Percentiles rank a stretch among this genome's conserved stretches.
These are phyloP conservation scores for Macrostomum lignano DNA, from an alignment of 1,140 invertebrate species.

Conservation along the genomic window DNA sequence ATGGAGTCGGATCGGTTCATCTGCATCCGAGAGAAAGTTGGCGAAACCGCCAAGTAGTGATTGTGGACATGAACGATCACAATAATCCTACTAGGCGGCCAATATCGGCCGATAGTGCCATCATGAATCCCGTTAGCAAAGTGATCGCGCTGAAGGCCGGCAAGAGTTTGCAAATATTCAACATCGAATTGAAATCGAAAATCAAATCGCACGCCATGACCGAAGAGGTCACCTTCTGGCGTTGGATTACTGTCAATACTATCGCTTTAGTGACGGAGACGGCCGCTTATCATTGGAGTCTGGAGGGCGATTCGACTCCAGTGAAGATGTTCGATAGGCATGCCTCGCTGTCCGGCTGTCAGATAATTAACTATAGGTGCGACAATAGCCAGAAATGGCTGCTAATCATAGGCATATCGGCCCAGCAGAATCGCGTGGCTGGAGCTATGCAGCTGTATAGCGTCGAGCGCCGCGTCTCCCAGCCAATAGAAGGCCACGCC, in stretches of 20 bases:
- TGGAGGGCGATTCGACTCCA: no score
- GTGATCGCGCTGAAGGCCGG: conserved; percentile 71
- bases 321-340: no score
- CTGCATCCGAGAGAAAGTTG: conserved; percentile 90
- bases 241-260: conserved; percentile 93
- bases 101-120: conserved; percentile 93
- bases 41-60: conserved; percentile 87
- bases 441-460: conserved; percentile 98
- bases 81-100: conserved; percentile 76
- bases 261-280: conserved; percentile 87
- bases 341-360: conserved; percentile 65
- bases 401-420: conserved; percentile 75
- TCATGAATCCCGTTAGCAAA: conserved; percentile 98
- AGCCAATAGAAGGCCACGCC: conserved; percentile 94
- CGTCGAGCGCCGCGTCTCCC: conserved; percentile 47
- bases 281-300: conserved; percentile 90
- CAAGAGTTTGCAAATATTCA: conserved; percentile 95
- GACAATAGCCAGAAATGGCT: conserved; percentile 88
- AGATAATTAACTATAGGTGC: conserved; percentile 94
- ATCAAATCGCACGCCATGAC: conserved; percentile 94
- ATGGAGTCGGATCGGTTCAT: conserved; percentile 99
- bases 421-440: conserved; percentile 69
- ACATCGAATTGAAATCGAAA: conserved; percentile 99
- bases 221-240: conserved; percentile 99
- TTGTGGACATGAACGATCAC: conserved; percentile 82